Evolutionary conservation across 2,888 invertebrate genomes (phyloP).

Genomic region (Lycaena phlaeas): DNA sequence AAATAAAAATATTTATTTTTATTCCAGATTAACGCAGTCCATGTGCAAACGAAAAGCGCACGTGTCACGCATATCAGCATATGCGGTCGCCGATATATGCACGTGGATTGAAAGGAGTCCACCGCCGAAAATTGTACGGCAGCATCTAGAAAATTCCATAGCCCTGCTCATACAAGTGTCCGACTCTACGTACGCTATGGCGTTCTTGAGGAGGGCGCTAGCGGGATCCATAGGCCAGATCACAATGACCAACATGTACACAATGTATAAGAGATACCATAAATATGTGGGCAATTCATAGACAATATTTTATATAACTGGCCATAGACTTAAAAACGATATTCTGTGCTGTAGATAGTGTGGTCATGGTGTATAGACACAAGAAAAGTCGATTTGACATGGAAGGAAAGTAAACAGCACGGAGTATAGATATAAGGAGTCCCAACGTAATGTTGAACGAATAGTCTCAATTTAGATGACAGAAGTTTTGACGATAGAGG

Average conservation of each 20-base stretch:
- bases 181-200: slow-evolving; percentile 47
- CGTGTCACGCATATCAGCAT: slow-evolving; percentile 53
- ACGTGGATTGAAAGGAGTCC: slow-evolving; percentile 39
- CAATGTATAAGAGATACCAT: slow-evolving; percentile 60
- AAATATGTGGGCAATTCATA: slow-evolving; percentile 61
- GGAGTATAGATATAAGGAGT: too few species aligned
- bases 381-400: too few species aligned
- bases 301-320: too few species aligned
- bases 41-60: slow-evolving; percentile 56
- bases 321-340: background rate
- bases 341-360: too few species aligned
- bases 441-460: too few species aligned
- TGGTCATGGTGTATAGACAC: too few species aligned
- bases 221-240: slow-evolving; percentile 48
- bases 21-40: slow-evolving; percentile 53
- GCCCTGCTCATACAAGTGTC: slow-evolving; percentile 46
- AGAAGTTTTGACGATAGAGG: too few species aligned
- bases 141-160: slow-evolving; percentile 55
- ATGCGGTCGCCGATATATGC: slow-evolving; percentile 56
- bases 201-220: slow-evolving; percentile 49
- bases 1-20: too few species aligned
- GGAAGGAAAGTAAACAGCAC: too few species aligned
- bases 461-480: too few species aligned
- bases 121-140: slow-evolving; percentile 42
- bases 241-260: slow-evolving; percentile 53